These are phyloP conservation scores for Lepidocyrtoides sp. DNA, from an alignment of 2,888 invertebrate species.

Conservation along the genomic window DNA sequence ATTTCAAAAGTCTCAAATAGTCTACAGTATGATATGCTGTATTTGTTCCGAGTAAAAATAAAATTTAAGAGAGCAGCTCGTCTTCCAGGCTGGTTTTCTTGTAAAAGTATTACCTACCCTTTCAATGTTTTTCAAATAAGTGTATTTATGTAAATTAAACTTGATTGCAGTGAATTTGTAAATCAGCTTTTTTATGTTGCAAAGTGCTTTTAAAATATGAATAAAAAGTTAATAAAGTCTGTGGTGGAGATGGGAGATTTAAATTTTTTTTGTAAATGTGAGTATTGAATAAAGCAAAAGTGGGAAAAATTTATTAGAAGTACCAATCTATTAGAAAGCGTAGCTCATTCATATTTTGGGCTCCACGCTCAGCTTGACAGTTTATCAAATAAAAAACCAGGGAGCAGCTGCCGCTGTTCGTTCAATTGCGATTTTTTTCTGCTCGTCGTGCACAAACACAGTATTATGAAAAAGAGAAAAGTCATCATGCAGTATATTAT, in stretches of 20 bases:
- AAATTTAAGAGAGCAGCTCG: conserved; percentile 53
- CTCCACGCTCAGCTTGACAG: conserved; percentile 21
- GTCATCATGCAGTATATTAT: too few relatives aligned
- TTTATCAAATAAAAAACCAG: conserved; percentile 38
- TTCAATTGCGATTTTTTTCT: conserved; percentile 19
- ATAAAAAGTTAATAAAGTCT: conserved; percentile 4
- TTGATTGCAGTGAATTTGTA: neutral
- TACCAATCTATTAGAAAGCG: neutral
- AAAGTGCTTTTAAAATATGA: neutral
- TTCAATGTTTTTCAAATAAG: conserved; percentile 22
- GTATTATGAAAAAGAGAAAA: neutral
- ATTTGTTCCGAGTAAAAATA: neutral
- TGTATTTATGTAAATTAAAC: too few relatives aligned
- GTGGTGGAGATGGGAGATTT: neutral
- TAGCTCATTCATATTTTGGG: conserved; percentile 19
- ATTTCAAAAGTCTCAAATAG: too few relatives aligned
- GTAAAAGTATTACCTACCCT: neutral
- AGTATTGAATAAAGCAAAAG: conserved; percentile 20
- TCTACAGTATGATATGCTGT: too few relatives aligned
- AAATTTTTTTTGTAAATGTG: neutral
- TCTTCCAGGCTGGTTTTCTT: conserved; percentile 60
- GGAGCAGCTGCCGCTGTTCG: conserved; percentile 46
- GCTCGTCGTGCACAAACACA: neutral
- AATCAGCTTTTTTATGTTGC: neutral
- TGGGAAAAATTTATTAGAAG: neutral